phyloP scores from a whole-genome alignment of 2,888 invertebrate species.

The Apamea epomidion region DNA sequence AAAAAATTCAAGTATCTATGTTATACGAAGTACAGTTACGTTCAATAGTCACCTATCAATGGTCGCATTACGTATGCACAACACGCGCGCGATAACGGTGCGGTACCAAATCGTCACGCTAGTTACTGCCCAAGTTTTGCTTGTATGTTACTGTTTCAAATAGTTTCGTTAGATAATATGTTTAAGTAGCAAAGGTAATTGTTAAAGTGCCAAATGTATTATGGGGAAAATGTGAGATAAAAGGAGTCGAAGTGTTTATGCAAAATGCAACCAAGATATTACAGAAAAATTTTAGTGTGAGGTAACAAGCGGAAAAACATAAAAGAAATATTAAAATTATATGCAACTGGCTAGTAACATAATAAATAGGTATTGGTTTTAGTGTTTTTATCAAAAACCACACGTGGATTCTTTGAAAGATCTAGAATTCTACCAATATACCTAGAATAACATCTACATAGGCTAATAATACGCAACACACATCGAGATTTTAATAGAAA shows the following conservation, averaged over 20 bases:
- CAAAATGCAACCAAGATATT: background rate
- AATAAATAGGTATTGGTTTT: background rate
- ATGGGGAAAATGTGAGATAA: too few species aligned
- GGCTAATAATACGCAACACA: background rate
- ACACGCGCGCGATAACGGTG: slow-evolving; percentile 76
- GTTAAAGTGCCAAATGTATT: background rate
- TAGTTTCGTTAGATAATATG: background rate
- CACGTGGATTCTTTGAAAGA: background rate
- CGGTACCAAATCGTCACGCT: slow-evolving; percentile 66
- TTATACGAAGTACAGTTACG: slow-evolving; percentile 69
- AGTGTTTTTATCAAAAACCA: background rate
- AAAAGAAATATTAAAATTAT: background rate
- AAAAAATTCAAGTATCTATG: slow-evolving; percentile 44
- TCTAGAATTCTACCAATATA: background rate
- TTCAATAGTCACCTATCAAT: slow-evolving; percentile 64
- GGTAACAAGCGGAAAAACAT: background rate
- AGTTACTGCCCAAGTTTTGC: slow-evolving; percentile 43
- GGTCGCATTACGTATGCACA: slow-evolving; percentile 73
- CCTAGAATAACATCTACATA: background rate
- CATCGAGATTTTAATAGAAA: background rate
- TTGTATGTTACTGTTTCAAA: slow-evolving; percentile 46
- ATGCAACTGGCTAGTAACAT: background rate
- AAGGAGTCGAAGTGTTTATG: background rate
- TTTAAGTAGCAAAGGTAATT: background rate
- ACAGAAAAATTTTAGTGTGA: too few species aligned